Evolutionary conservation across 2,797 vertebrate species (phyloP).

Genomic region (Manis crassicaudata): DNA sequence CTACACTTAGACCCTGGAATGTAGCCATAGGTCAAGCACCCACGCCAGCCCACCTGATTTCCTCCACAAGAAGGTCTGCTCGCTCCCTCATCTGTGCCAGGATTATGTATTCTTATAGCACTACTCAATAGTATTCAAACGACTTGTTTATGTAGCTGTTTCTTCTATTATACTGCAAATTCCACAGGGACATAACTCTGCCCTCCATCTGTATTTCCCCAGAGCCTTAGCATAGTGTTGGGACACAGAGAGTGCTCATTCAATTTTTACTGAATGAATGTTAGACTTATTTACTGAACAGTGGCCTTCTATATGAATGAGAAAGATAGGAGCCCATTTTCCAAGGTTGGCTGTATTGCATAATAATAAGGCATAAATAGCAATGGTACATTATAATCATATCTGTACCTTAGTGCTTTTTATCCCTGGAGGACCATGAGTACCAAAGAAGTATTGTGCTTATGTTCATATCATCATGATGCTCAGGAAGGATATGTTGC

Average conservation of each 20-base stretch:
- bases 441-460: slow-evolving; percentile 24
- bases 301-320: slow-evolving; percentile 38
- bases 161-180: slow-evolving; percentile 47
- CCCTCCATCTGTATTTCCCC: slow-evolving; percentile 39
- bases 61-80: neutral
- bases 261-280: slow-evolving; percentile 48
- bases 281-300: slow-evolving; percentile 24
- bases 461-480: neutral
- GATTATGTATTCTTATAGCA: slow-evolving; percentile 46
- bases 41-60: neutral
- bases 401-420: neutral
- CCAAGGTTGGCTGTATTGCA: neutral
- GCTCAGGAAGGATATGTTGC: neutral
- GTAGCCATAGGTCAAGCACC: neutral
- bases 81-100: neutral
- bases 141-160: slow-evolving; percentile 54
- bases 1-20: neutral
- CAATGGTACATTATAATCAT: neutral
- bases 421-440: neutral
- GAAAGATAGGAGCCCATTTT: slow-evolving; percentile 14
- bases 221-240: neutral
- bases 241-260: slow-evolving; percentile 37
- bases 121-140: neutral
- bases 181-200: neutral
- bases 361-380: slow-evolving; percentile 27